Evolutionary conservation across 2,888 invertebrate species (phyloP), one percentile per base, ranked within the genome.

Genomic region (Hemicrepidius hirtus): DNA sequence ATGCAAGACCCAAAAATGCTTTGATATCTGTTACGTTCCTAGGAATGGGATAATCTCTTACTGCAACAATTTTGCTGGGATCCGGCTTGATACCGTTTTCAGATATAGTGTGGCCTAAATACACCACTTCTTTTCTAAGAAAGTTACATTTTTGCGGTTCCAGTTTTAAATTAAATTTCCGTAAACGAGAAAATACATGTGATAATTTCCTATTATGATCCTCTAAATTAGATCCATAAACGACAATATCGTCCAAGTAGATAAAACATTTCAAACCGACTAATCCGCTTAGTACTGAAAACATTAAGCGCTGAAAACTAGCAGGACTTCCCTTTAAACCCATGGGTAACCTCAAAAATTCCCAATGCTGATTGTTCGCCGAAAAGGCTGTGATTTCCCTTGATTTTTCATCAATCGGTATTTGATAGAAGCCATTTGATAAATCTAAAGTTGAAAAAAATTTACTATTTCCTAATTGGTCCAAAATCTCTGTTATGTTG

Each of bases 281-380:
- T 18, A 60, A 9, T 12, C 60, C 68, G 13, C 3, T 7, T 13
- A 59, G 10, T 5, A 68, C 49, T 28, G 18, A 80, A 46, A 85
- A 82, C 85, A 86, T 86, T 18, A 83, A 69, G 2, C 84, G 63
- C 76, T 85, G 85, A 57, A 86, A 85, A 0, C 85, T 84, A 0
- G 82, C 81, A 0, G 85, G 85, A 0, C 84, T 84, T 66, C 84
- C 84, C 77, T 82, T 83, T 6, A 86, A 77, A 1, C 81, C 84
- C 70, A 85, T 82, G 0, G 82, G 82, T 79, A 84, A 80, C n/a
- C 82, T 67, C 1, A 64, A 69, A 50, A 78, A 84, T 65, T 84
- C 80, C 41, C 76, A 83, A 66, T 84, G 83, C n/a, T 81, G 82
- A 12, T 70, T 49, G 21, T 75, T 77, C 3, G 79, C 77, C 7